phyloP scores from a whole-genome alignment of 1,140 invertebrate species.

The Adoxophyes honmai region DNA sequence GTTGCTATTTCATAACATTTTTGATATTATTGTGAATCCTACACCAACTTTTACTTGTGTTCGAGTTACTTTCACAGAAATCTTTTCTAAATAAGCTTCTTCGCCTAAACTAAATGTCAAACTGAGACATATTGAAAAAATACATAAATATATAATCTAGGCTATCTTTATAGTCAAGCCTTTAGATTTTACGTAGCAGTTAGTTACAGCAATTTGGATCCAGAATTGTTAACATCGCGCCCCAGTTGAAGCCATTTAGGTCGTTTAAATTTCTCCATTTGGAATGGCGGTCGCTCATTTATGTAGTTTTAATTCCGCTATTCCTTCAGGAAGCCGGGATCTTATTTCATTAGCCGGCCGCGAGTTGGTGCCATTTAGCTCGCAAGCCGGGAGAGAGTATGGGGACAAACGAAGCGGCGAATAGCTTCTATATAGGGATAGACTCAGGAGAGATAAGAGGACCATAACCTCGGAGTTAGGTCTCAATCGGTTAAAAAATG shows the following conservation, averaged over 20 bases:
- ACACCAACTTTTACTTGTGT: too few relatives aligned
- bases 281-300: conserved; percentile 54
- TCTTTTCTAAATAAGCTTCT: too few relatives aligned
- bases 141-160: too few relatives aligned
- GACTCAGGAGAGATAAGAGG: neutral
- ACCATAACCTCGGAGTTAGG: neutral
- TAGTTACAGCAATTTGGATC: neutral
- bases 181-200: too few relatives aligned
- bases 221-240: neutral
- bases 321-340: conserved; percentile 64
- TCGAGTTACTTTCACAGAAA: too few relatives aligned
- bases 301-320: conserved; percentile 74
- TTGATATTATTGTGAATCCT: too few relatives aligned
- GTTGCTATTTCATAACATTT: too few relatives aligned
- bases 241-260: neutral
- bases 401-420: conserved; percentile 2
- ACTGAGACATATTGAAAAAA: too few relatives aligned
- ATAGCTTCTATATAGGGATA: neutral
- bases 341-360: conserved; percentile 64
- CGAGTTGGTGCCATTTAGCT: conserved; percentile 61
- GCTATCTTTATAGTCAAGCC: too few relatives aligned
- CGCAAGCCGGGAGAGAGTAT: conserved; percentile 38
- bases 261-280: conserved; percentile 53
- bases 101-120: too few relatives aligned
- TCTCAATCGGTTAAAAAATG: too few relatives aligned